These are phyloP conservation scores for rat (Rattus norvegicus) DNA, from an alignment of 2,113 vertebrate genomes.

Conservation along the genomic window DNA sequence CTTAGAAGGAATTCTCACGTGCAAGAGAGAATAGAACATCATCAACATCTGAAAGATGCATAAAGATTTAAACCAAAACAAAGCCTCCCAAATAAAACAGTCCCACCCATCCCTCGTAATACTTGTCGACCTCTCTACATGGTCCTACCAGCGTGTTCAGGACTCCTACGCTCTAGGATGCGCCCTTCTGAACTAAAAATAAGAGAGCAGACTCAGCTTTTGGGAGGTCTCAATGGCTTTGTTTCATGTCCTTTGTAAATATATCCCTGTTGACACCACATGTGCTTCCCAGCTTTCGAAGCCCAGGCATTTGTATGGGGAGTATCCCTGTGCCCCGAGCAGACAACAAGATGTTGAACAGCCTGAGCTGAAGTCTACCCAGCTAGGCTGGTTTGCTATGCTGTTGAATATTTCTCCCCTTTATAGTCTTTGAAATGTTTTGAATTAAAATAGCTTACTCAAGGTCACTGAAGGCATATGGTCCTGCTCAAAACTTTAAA, in stretches of 20 bases:
- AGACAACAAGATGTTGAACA: constrained; percentile 48
- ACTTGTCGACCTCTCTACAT: constrained; percentile 29
- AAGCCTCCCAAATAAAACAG: neutral
- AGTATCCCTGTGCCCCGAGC: constrained; percentile 30
- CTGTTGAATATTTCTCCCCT: constrained; percentile 82
- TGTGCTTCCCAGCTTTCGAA: constrained; percentile 70
- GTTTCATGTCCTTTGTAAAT: constrained; percentile 64
- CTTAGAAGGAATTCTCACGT: constrained; percentile 47
- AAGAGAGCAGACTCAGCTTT: constrained; percentile 65
- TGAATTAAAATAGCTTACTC: constrained; percentile 92
- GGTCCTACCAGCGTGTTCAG: neutral
- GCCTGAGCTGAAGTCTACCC: constrained; percentile 68
- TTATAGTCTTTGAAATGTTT: constrained; percentile 88
- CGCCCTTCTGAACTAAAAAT: constrained; percentile 70
- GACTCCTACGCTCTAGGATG: constrained; percentile 58
- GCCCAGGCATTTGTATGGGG: constrained; percentile 38
- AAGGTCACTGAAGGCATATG: constrained; percentile 91
- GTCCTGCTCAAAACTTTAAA: constrained; percentile 92
- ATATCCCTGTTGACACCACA: constrained; percentile 49
- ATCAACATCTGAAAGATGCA: constrained; percentile 20
- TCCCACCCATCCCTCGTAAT: neutral
- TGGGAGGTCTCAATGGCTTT: constrained; percentile 68
- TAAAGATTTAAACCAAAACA: constrained; percentile 61
- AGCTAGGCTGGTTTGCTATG: constrained; percentile 81
- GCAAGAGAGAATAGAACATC: constrained; percentile 31